Evolutionary conservation across 2,888 invertebrate genomes (phyloP).

Genomic region (Phalera bucephala): DNA sequence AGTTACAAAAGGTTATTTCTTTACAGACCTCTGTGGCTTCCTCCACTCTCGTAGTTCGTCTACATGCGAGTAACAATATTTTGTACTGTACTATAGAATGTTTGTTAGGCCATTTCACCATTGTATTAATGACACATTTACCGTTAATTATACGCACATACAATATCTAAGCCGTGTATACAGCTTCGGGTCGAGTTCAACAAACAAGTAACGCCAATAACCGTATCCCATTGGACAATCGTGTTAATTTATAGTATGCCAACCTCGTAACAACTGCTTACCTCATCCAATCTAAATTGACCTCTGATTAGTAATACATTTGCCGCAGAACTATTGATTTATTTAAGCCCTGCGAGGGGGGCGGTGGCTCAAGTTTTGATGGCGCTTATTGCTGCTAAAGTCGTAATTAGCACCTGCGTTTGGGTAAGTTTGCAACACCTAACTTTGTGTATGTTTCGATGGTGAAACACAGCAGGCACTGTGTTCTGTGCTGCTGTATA

Average conservation of each 20-base stretch:
- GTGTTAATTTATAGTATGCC: slow-evolving; percentile 34
- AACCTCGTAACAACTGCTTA: slow-evolving; percentile 22
- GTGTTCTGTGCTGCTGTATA: slow-evolving; percentile 9
- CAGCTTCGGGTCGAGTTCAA: slow-evolving; percentile 5
- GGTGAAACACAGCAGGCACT: slow-evolving; percentile 6
- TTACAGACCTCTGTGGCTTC: no score
- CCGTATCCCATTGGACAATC: slow-evolving; percentile 22
- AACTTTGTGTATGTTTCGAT: slow-evolving; percentile 38
- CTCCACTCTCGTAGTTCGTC: no score
- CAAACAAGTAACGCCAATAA: slow-evolving; percentile 36
- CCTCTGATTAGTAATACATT: slow-evolving; percentile 7
- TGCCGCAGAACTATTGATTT: slow-evolving; percentile 1
- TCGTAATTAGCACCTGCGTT: slow-evolving; percentile 70
- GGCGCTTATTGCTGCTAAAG: slow-evolving; percentile 40
- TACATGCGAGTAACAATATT: no score
- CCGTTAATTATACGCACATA: no score
- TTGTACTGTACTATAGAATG: no score
- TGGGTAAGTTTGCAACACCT: slow-evolving; percentile 51
- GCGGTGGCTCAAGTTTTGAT: slow-evolving; percentile 30
- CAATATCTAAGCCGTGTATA: no score
- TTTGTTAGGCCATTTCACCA: no score
- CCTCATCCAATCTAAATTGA: slow-evolving; percentile 12
- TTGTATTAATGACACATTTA: no score
- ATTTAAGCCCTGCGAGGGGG: slow-evolving; percentile 6
- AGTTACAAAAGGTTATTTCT: no score